phyloP scores from a whole-genome alignment of 2,888 invertebrate genomes.

The Lasius platythorax region DNA sequence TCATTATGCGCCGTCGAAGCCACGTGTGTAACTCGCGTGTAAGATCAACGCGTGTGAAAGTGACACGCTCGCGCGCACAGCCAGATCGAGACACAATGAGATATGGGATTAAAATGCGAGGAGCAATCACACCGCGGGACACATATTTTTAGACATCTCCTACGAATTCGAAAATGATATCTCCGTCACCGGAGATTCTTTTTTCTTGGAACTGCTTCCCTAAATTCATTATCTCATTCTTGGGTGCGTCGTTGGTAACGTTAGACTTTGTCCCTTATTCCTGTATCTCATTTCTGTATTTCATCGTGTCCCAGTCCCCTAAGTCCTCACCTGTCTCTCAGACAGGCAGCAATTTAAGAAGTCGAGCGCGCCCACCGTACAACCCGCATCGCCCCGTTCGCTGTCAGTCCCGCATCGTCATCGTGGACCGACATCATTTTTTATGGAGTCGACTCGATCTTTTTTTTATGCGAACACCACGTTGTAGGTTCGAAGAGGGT shows the following conservation, averaged over 20 bases:
- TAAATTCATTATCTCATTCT: not conserved
- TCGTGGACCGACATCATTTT: slow-evolving; percentile 57
- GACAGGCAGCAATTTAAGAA: slow-evolving; percentile 44
- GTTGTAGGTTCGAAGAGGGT: slow-evolving; percentile 3
- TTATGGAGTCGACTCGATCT: slow-evolving; percentile 39
- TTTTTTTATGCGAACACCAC: slow-evolving; percentile 16
- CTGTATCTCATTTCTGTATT: not conserved
- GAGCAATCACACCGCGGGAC: not conserved
- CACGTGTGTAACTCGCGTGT: slow-evolving; percentile 33
- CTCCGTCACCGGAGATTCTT: not conserved
- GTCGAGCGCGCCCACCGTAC: slow-evolving; percentile 12
- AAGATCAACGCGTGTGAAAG: slow-evolving; percentile 36
- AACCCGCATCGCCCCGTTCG: slow-evolving; percentile 51
- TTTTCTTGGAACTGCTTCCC: not conserved
- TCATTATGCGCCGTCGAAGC: slow-evolving; percentile 75
- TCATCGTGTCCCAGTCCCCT: not conserved
- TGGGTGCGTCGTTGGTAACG: not conserved
- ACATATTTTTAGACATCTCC: not conserved
- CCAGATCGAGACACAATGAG: not conserved
- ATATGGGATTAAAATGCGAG: slow-evolving; percentile 9
- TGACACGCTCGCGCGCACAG: slow-evolving; percentile 3
- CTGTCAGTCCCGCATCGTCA: slow-evolving; percentile 56
- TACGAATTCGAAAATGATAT: not conserved
- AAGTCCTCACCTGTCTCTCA: slow-evolving; percentile 59
- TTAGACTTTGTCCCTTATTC: not conserved